These are phyloP conservation scores for Puma concolor DNA, from an alignment of 2,113 vertebrate species.

Conservation along the genomic window DNA sequence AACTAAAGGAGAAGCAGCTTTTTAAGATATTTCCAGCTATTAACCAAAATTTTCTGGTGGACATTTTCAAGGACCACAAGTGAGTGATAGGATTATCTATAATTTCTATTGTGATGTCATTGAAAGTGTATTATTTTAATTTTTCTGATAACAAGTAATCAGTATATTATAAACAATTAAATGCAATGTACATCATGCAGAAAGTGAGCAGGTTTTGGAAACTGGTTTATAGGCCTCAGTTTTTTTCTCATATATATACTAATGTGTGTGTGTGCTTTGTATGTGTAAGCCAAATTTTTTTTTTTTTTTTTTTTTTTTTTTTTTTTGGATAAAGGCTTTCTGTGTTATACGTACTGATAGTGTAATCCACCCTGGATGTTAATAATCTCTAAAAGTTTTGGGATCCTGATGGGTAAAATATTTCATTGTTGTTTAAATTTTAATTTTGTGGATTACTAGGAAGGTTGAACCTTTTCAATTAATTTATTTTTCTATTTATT, in stretches of 20 bases:
- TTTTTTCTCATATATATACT: conserved; percentile 23
- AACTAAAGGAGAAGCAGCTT: conserved; percentile 95
- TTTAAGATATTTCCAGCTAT: conserved; percentile 93
- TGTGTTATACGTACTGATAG: background rate
- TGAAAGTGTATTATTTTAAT: background rate
- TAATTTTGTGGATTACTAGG: background rate
- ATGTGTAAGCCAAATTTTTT: background rate
- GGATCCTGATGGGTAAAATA: background rate
- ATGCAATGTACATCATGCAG: background rate
- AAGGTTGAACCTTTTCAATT: background rate
- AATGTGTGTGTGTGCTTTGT: background rate
- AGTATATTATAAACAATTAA: conserved; percentile 23
- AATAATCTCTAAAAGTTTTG: conserved; percentile 1
- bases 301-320: conserved; percentile 34
- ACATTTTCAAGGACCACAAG: conserved; percentile 97
- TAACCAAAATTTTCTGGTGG: conserved; percentile 93
- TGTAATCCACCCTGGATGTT: background rate
- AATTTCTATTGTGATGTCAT: conserved; percentile 26
- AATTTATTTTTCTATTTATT: background rate
- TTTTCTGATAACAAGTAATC: conserved; percentile 34
- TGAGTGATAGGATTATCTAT: conserved; percentile 82
- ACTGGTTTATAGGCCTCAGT: background rate
- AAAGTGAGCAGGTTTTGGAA: conserved; percentile 17
- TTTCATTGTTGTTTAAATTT: background rate
- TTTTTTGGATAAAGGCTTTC: background rate